Evolutionary conservation across 2,888 invertebrate genomes (phyloP).

Genomic region (Trachelus troglodyta): DNA sequence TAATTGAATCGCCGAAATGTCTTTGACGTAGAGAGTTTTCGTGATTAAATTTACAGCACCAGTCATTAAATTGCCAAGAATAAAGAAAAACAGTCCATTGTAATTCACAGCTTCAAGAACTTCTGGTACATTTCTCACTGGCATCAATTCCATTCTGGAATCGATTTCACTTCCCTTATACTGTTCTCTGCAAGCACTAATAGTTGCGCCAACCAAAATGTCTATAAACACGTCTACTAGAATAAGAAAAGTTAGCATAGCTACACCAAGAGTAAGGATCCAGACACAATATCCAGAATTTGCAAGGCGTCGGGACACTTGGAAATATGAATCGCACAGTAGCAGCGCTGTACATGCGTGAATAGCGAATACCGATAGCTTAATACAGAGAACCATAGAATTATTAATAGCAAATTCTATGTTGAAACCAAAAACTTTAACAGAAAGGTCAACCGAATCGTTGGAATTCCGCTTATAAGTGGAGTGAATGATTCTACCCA

Average conservation of each 20-base stretch:
- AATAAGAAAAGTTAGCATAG: slow-evolving; percentile 70
- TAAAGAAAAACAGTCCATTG: slow-evolving; percentile 87
- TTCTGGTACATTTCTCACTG: slow-evolving; percentile 64
- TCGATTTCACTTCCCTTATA: slow-evolving; percentile 33
- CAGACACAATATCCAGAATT: slow-evolving; percentile 86
- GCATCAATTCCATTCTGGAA: background rate
- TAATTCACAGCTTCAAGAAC: slow-evolving; percentile 80
- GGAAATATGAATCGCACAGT: slow-evolving; percentile 68
- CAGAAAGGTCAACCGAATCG: too few species aligned
- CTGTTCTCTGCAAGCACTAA: slow-evolving; percentile 8
- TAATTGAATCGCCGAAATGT: slow-evolving; percentile 44
- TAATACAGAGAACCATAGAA: slow-evolving; percentile 53
- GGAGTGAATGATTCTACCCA: slow-evolving; percentile 70
- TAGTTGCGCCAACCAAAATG: slow-evolving; percentile 40
- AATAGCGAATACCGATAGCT: slow-evolving; percentile 50
- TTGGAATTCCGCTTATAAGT: slow-evolving; percentile 33
- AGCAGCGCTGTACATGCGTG: slow-evolving; percentile 66
- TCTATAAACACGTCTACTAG: slow-evolving; percentile 69
- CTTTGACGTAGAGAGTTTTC: slow-evolving; percentile 71
- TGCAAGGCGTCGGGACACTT: slow-evolving; percentile 83
- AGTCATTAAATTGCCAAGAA: slow-evolving; percentile 85
- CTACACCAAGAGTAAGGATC: slow-evolving; percentile 75
- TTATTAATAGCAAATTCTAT: slow-evolving; percentile 44
- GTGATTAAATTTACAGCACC: slow-evolving; percentile 83
- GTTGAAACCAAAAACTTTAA: slow-evolving; percentile 33